Evolutionary conservation across 2,113 vertebrate species (phyloP), one percentile per base, ranked within the genome.

Genomic region (Pelecanoides urinatrix): DNA sequence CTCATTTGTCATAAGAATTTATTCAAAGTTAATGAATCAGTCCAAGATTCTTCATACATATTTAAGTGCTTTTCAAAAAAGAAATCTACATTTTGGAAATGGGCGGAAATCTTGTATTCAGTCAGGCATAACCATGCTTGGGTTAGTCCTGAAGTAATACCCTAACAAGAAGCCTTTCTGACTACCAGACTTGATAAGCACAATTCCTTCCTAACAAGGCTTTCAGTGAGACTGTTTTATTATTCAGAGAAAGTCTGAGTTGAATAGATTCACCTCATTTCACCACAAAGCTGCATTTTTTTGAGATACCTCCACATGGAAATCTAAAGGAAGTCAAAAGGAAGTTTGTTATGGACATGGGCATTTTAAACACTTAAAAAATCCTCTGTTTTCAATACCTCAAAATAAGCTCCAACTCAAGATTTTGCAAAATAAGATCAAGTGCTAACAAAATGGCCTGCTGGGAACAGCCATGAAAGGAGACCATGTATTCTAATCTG

Each of bases 21-120:
- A 94, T 95, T 93, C 88, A 81, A 92, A 92, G 61, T 83, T 94
- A 95, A 92, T 83, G 72, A 91, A 93, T 86, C 47, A 61, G 55
- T 65, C 79, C 52, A 81, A 81, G 90, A 86, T 58, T 73, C 84
- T 90, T 89, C 80, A 95, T 79, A 89, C 62, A 95, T 92, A 94
- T 96, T 94, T 82, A 85, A 85, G 58, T 36, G 53, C 17, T 84
- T 72, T 72, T 55, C 63, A 68, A 87, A 77, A 68, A 72, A 72
- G 58, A 91, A 67, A 92, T 58, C 62, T 75, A 70, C 77, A 55
- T 85, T 85, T 91, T 62, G 52, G 74, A 89, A 96, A 90, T 40
- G 6, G 47, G 40, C 9, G 16, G 68, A 93, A 80, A 91, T 81
- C 65, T 91, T 84, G n/a, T 58, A 76, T 73, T 84, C 86, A 94